Base-by-base conservation (phyloP, 92 coral and sea anemone genomes). In the Isaurus tuberculatus region DNA sequence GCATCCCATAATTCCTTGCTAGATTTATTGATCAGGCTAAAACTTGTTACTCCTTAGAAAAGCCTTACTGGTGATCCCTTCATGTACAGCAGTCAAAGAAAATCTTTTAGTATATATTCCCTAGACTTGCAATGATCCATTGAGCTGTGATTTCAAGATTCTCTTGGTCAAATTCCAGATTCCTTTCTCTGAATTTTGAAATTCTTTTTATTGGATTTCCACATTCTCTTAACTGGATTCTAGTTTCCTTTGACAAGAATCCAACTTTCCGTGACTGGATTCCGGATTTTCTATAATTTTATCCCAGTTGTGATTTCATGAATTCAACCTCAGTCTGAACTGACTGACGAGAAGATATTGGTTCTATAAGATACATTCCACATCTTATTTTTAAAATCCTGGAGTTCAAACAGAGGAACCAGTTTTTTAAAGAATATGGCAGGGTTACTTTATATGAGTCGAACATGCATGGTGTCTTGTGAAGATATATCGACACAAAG, bases 1-100 rank as follows among this genome's bases (percentile, higher is more conserved):
- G 99, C 99, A 96, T 83, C 98, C 95, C 44, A 90, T 96, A 75
- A 68, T 92, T 66, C 98, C 97, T 42, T 46, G 86, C 66, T 22
- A 36, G 48, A 27, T 57, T 13, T 0, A 64, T 75, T 36, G 63
- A n/a, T 17, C 1, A 17, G 63, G 27, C 20, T 55, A n/a, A 17
- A n/a, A 55, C n/a, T 2, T 7, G 63, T 55, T 17, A 1, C 26
- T 3, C 17, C 5, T 17, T n/a, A 55, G 17, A 55, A 17, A 2
- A 8, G 23, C 23, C 23, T 17, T 1, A 3, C 2, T 14, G 15
- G 0, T 1, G 20, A 2, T 20, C 29, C 1, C 3, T 4, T 60
- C 3, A 14, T 8, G 66, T 0, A 23, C 23, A 4, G 66, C 2
- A 20, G 23, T 25, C 14, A 22, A 19, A 19, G 22, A 49, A 0